Evolutionary conservation across 2,113 vertebrate genomes (phyloP), one percentile per base, ranked within the genome.

Genomic region (human): DNA sequence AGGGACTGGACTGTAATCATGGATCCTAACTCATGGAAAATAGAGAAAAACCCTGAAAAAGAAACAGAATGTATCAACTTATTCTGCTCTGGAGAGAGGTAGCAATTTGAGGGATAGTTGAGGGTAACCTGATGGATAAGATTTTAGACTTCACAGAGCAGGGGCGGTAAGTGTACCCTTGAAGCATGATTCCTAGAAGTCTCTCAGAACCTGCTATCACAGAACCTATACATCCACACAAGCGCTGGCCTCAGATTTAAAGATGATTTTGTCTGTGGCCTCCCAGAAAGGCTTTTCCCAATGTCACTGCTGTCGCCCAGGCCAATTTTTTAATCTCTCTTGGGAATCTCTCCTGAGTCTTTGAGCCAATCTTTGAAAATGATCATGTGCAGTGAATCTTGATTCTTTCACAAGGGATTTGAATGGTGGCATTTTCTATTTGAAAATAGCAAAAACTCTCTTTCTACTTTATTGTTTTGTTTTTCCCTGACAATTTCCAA

Each of bases 361-460:
- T 59, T 45, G 70, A 73, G 75, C 9, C 40, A 27, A 0, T 94
- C 64, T 88, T 94, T 81, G 57, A 72, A 82, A 93, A 85, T 12
- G 23, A 59, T 70, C 45, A 90, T 40, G 9, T 73, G 4, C 78
- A 40, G 5, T 91, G 35, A 94, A 66, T 82, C 78, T 90, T 83
- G 66, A 84, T 80, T 57, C 25, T n/a, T 38, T 55, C n/a, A 68
- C 43, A 16, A 86, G 30, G 27, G 4, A 81, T 89, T 64, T 75
- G 59, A 90, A 83, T 27, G 23, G 81, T 73, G 52, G 17, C 20
- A 87, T 95, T 95, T 96, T 61, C 50, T 95, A 9, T 87, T 80
- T 64, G 59, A 66, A 93, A 81, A 66, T 70, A 95, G 79, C 35
- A 72, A 94, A 92, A 88, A 38, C 64, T 43, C 16, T 96, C 83